Base-by-base conservation (phyloP, 1,140 invertebrate species). In the Magallana ariakensis region DNA sequence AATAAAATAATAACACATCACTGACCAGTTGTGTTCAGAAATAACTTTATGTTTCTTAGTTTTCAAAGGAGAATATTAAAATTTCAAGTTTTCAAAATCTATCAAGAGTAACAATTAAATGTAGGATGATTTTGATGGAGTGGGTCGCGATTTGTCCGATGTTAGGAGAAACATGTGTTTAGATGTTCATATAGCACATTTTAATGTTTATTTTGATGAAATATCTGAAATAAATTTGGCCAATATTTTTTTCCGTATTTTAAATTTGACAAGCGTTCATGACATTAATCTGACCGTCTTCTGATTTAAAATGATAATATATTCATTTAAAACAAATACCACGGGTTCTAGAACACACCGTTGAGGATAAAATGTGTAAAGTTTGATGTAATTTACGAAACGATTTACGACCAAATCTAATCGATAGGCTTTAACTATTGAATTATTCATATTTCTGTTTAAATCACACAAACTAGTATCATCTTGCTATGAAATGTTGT, bases 231-330 rank as follows among this genome's bases (percentile, higher is more conserved):
- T 66, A 75, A 75, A 75, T 26, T 26, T 26, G 33, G 22, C 66
- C 66, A 10, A 75, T 75, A 22, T 75, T 75, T 26, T 46, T 46
- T 46, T 46, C 33, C 33, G 33, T 46, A 46, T 75, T 26, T 33
- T 19, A 75, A 75, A 33, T 75, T 33, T 75, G 66, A 75, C 66
- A 75, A 75, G 66, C 66, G 9, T 75, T 75, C 19, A 75, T 75
- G 66, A 75, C 66, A 75, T 75, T 75, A 26, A 75, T 75, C 66
- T 75, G 66, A 75, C 22, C 22, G 26, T 26, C 0, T 15, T 26
- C 66, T 75, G 19, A 75, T 75, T 75, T 75, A 75, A 75, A 75
- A 75, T 75, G 66, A 75, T 75, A 75, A 75, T 75, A 75, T 75
- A 75, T 75, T 75, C 66, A 75, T 75, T 75, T 26, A 75, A 22